Base-by-base conservation (phyloP, 2,888 invertebrate species). In the Autographa gamma region DNA sequence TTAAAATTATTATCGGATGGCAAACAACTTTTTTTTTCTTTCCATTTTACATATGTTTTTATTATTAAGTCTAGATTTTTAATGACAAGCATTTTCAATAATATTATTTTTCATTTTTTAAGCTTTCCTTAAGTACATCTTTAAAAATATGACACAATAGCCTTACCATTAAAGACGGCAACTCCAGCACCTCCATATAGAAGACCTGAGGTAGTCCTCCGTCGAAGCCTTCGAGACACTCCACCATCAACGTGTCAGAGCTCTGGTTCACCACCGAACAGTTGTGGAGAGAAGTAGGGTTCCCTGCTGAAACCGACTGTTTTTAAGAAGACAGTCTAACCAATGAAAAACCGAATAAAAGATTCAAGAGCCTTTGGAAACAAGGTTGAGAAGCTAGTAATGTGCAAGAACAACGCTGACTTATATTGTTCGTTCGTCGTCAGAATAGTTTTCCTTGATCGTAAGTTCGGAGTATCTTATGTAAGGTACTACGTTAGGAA, bases 181-280 rank as follows among this genome's bases (percentile, higher is more conserved):
- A 90, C 87, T 98, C 97, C 63, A 98, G 94, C 63, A 98, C 96
- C 90, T 98, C 98, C 96, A 98, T 96, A 84, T 97, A 96, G 92
- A 98, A 98, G 81, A 96, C 96, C 91, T 98, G 98, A 4, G 97
- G 97, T 63, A 98, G 94, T 4, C 98, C 98, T 48, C 98, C 98
- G 87, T 98, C 98, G 90, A 98, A 98, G 65, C 98, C 97, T 89
- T 98, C 98, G 66, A 96, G 93, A 90, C 98, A 98, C 71, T 98
- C 97, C 70, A 98, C 97, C 88, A 97, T 97, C 63, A 95, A 74
- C 0, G 88, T 87, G 0, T 88, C 84, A 63, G 96, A 96, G 66
- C 98, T 98, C 93, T 98, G 98, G 93, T 98, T 98, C 83, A 97
- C 96, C 69, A 98, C 97, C 14, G 98, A 97, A 91, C 98, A 98